Percentiles rank a stretch among this genome's conserved stretches.
These are phyloP conservation scores for Calliphora vomitoria DNA, from an alignment of 2,888 invertebrate genomes.

Conservation along the genomic window DNA sequence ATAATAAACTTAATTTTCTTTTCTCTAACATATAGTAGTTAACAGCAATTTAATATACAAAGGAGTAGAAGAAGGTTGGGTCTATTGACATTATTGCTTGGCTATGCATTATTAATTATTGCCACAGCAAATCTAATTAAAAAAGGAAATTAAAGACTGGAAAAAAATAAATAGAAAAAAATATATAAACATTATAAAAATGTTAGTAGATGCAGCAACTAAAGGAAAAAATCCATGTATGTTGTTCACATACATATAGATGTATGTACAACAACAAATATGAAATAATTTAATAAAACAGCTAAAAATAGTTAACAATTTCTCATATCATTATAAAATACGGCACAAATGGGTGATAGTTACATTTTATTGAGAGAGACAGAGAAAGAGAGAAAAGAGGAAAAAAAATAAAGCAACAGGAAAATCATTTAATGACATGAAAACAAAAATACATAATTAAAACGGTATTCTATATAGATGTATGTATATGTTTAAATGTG, in stretches of 20 bases:
- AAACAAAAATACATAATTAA: constrained; percentile 36
- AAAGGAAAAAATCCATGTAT: not conserved
- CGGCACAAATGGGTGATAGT: not conserved
- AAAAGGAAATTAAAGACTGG: constrained; percentile 63
- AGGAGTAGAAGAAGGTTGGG: constrained; percentile 43
- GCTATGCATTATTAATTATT: constrained; percentile 70
- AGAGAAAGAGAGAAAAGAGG: not conserved
- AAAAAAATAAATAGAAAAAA: constrained; percentile 45
- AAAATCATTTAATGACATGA: constrained; percentile 48
- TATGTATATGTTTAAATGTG: not conserved
- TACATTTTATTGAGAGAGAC: constrained; percentile 6
- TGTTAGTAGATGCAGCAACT: not conserved
- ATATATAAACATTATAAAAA: not conserved
- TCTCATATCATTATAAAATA: constrained; percentile 22
- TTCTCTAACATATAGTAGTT: not conserved
- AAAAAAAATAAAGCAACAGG: constrained; percentile 56
- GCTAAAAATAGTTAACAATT: constrained; percentile 47
- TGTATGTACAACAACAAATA: constrained; percentile 3
- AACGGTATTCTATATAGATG: not conserved
- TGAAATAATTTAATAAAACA: constrained; percentile 53
- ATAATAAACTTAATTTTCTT: not conserved
- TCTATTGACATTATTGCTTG: constrained; percentile 70
- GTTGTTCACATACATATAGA: not conserved
- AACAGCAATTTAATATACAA: constrained; percentile 14
- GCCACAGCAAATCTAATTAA: constrained; percentile 70